Conservation (phyloP, 1,140 invertebrate species). For the Bombus haemorrhoidalis region DNA sequence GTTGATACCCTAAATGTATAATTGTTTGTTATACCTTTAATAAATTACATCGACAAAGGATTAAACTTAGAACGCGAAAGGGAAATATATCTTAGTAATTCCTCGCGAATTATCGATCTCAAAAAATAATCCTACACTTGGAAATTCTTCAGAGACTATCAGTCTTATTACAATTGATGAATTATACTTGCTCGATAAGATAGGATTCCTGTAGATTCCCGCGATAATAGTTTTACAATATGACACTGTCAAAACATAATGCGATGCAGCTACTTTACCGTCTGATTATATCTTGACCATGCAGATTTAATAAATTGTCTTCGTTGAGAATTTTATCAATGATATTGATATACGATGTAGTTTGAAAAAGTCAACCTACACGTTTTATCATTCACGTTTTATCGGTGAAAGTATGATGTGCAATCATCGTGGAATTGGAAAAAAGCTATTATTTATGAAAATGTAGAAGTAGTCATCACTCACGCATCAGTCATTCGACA, state of each 20-base stretch:
- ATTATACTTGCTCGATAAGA: no score
- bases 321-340: conserved; percentile 40
- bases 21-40: neutral
- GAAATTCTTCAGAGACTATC: neutral
- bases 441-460: neutral
- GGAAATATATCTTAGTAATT: neutral
- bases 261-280: neutral
- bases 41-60: neutral
- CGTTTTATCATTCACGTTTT: conserved; percentile 24
- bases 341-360: neutral
- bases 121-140: neutral
- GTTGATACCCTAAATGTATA: neutral
- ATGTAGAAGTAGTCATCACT: neutral
- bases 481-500: neutral
- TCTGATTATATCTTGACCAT: neutral
- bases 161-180: neutral
- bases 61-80: neutral
- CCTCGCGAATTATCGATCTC: neutral
- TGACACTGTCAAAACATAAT: neutral
- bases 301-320: conserved; percentile 37
- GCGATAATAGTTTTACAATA: neutral
- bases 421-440: neutral
- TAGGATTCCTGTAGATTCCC: no score
- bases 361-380: conserved; percentile 21
- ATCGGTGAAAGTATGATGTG: neutral